These are phyloP conservation scores for Glomeris marginata DNA, from an alignment of 2,888 invertebrate species.

Conservation along the genomic window DNA sequence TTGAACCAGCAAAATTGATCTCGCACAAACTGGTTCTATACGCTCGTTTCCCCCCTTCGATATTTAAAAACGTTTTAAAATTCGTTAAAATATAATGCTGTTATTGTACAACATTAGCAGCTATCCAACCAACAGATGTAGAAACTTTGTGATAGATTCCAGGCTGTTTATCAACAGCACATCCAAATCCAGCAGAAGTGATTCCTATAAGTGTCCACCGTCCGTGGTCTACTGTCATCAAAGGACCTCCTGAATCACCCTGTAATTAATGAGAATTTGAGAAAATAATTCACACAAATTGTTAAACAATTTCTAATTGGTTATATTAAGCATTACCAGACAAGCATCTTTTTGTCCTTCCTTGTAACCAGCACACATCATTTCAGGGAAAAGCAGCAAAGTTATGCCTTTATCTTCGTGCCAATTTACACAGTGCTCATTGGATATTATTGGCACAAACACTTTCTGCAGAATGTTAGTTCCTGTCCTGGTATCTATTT, in stretches of 20 bases:
- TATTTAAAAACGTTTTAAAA: no score
- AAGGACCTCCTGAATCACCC: conserved; percentile 67
- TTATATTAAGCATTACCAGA: conserved; percentile 33
- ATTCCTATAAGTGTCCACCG: conserved; percentile 64
- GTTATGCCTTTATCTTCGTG: conserved; percentile 63
- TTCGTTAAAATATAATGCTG: no score
- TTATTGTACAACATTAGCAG: conserved; percentile 16
- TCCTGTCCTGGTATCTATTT: conserved; percentile 45
- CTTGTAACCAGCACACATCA: conserved; percentile 72
- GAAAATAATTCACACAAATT: conserved; percentile 10
- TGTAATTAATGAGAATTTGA: conserved; percentile 24
- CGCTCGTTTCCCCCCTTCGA: no score
- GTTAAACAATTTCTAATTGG: conserved; percentile 7
- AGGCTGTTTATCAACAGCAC: conserved; percentile 69
- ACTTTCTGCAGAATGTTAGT: conserved; percentile 66
- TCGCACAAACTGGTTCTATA: no score
- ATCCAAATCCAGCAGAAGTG: conserved; percentile 72
- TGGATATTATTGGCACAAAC: conserved; percentile 62
- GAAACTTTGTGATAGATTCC: conserved; percentile 68
- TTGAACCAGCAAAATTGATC: no score
- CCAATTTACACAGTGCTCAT: conserved; percentile 61
- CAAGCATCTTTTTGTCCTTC: conserved; percentile 71
- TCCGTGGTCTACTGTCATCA: conserved; percentile 46
- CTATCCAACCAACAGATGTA: conserved; percentile 26
- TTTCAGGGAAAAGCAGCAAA: conserved; percentile 56